phyloP scores from a whole-genome alignment of 64 coral and sea anemone species.

The Pachyseris speciosa region DNA sequence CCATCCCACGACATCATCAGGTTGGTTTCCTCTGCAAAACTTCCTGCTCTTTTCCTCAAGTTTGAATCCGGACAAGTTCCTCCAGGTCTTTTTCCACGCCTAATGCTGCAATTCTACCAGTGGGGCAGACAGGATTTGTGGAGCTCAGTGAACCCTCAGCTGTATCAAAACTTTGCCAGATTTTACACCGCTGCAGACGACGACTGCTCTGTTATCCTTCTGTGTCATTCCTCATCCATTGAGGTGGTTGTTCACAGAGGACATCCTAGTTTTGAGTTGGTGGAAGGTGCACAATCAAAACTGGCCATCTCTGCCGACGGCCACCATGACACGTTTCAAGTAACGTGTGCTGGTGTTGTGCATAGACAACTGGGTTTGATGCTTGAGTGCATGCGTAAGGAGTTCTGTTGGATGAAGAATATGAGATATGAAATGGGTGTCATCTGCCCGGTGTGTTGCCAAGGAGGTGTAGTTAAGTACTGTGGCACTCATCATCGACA shows the following conservation, averaged over 20 bases:
- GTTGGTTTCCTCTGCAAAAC: not conserved
- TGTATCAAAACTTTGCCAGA: conserved; percentile 6
- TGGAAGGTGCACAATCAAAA: not conserved
- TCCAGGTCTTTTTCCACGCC: not conserved
- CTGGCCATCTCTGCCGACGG: not conserved
- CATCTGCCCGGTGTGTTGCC: too few species aligned
- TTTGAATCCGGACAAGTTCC: too few species aligned
- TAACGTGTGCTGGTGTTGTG: not conserved
- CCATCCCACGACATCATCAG: too few species aligned
- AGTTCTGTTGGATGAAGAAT: too few species aligned
- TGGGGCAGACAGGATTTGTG: not conserved
- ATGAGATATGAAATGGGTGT: too few species aligned
- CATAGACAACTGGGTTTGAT: too few species aligned
- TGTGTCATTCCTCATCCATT: not conserved
- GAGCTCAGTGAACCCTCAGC: not conserved
- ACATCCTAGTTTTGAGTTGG: not conserved
- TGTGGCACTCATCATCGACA: too few species aligned
- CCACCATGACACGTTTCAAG: not conserved
- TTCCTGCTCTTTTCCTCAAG: not conserved
- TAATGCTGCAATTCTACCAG: not conserved
- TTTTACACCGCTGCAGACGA: not conserved
- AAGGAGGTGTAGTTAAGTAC: too few species aligned
- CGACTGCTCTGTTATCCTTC: not conserved
- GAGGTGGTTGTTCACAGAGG: not conserved
- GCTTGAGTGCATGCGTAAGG: too few species aligned